Conservation (phyloP, 2,797 vertebrate species). For the Cryptoblepharus egeriae region DNA sequence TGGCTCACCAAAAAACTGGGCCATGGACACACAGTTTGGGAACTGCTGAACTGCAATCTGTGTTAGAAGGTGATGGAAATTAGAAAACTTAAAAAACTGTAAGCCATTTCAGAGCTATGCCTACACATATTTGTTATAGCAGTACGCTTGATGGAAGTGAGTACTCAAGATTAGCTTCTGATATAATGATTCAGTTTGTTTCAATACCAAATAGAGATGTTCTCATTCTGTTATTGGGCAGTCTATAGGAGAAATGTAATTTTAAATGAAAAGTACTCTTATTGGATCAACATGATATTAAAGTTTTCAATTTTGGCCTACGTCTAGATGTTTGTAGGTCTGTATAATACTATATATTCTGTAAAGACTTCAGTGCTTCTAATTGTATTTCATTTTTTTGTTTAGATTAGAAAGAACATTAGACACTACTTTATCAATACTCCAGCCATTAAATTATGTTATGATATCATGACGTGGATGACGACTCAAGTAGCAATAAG, state of each 20-base stretch:
- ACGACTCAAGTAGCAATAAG: conserved; percentile 93
- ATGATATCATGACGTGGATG: conserved; percentile 92
- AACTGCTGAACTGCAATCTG: background rate
- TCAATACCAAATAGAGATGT: background rate
- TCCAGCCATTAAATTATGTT: conserved; percentile 84
- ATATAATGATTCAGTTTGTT: background rate
- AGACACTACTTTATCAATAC: conserved; percentile 88
- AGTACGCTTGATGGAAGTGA: background rate
- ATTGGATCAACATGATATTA: background rate
- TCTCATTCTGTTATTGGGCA: background rate
- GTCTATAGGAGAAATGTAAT: background rate
- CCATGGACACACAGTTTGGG: no score
- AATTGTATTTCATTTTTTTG: conserved; percentile 3
- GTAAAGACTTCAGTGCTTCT: background rate
- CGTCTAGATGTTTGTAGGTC: background rate
- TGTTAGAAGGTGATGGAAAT: background rate
- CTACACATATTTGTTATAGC: background rate
- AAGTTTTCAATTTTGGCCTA: background rate
- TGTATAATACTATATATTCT: background rate
- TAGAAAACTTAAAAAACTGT: background rate
- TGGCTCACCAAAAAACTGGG: no score
- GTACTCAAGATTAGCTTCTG: background rate
- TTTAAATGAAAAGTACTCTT: background rate
- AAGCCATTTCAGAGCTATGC: background rate
- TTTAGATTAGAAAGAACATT: conserved; percentile 91